Base-by-base conservation (phyloP, 1,140 invertebrate genomes). In the Alviniconcha marisindica region DNA sequence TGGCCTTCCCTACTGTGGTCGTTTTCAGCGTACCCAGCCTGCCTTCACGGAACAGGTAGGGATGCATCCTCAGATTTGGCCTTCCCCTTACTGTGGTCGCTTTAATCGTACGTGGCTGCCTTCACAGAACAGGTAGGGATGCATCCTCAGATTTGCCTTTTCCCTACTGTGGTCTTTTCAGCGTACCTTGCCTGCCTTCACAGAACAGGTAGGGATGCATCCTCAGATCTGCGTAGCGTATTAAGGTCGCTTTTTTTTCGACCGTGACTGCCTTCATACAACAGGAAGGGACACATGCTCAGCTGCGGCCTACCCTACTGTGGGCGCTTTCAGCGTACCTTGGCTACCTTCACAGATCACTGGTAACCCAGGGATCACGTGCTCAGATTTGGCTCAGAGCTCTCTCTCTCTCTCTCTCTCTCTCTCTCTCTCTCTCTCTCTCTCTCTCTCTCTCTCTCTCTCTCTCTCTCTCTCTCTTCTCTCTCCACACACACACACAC, bases 361-460 rank as follows among this genome's bases (percentile, higher is more conserved):
- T 66, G 79, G 83, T 84, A 66, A 7, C n/a, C n/a, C n/a, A 36
- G 2, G 83, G 83, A 7, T 84, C n/a, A 82, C 56, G 82, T 84
- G 83, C 21, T 38, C 12, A 76, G 51, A 42, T 81, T 76, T 48
- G 83, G 83, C 4, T n/a, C n/a, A n/a, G n/a, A n/a, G n/a, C n/a
- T n/a, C n/a, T n/a, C n/a, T n/a, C n/a, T n/a, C n/a, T n/a, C n/a
- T n/a, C n/a, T n/a, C n/a, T n/a, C n/a, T n/a, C n/a, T n/a, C n/a
- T n/a, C n/a, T n/a, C n/a, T n/a, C n/a, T n/a, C n/a, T n/a, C n/a
- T n/a, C n/a, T n/a, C n/a, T n/a, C n/a, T n/a, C n/a, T n/a, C n/a
- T n/a, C n/a, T n/a, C n/a, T n/a, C n/a, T n/a, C n/a, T n/a, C n/a
- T n/a, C n/a, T n/a, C n/a, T n/a, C n/a, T n/a, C n/a, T n/a, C n/a